A percentile compares a stretch with the other conserved stretches of the same genome.
Conservation (phyloP, 2,888 invertebrate genomes). For the Tipula lateralis region DNA sequence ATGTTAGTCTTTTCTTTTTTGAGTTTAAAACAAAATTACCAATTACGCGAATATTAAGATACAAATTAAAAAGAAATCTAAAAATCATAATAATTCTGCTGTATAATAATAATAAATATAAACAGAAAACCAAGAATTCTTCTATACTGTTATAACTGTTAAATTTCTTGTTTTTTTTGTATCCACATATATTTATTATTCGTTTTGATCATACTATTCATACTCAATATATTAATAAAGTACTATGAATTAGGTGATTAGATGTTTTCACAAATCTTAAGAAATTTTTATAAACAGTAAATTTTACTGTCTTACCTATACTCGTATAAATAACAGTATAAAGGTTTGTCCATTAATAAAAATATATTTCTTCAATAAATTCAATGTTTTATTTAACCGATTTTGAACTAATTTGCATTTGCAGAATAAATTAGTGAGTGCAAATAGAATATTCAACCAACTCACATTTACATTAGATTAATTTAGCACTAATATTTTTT, state of each 20-base stretch:
- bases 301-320: neutral
- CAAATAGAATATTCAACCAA: too few species aligned
- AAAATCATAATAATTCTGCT: neutral
- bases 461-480: too few species aligned
- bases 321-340: neutral
- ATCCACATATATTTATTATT: neutral
- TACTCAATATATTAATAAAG: neutral
- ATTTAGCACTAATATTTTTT: too few species aligned
- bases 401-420: neutral
- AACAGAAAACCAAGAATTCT: neutral
- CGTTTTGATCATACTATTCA: neutral
- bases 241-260: constrained; percentile 5
- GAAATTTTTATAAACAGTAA: neutral
- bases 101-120: neutral
- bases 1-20: neutral
- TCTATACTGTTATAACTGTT: constrained; percentile 19
- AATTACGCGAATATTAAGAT: neutral
- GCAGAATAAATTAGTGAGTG: too few species aligned
- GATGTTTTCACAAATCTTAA: neutral
- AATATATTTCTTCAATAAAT: neutral
- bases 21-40: neutral
- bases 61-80: constrained; percentile 4
- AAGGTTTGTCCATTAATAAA: neutral
- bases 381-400: neutral
- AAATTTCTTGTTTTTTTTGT: neutral